phyloP scores from a whole-genome alignment of 2,113 vertebrate genomes.

The Dinomys branickii region DNA sequence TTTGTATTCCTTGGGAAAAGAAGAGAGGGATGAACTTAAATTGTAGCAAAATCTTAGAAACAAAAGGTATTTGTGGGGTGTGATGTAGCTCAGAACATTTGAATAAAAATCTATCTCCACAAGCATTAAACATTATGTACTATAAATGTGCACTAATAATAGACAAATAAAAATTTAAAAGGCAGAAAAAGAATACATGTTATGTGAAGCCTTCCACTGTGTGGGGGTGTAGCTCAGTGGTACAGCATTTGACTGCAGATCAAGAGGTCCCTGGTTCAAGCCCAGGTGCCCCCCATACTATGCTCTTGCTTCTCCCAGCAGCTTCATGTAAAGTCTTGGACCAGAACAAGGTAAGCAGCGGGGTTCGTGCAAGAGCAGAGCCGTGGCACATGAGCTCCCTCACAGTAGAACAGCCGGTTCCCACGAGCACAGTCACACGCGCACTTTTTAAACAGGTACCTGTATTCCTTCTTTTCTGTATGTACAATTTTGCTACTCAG shows the following conservation, averaged over 20 bases:
- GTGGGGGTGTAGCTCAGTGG: slow-evolving; percentile 70
- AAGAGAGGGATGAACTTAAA: background rate
- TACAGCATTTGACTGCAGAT: slow-evolving; percentile 80
- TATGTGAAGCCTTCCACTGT: rapidly evolving
- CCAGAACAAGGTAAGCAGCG: background rate
- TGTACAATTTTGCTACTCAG: background rate
- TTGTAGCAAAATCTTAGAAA: background rate
- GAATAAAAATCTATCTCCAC: background rate
- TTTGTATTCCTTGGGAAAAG: background rate
- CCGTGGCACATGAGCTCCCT: background rate
- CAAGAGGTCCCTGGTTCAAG: slow-evolving; percentile 78
- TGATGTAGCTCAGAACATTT: slow-evolving; percentile 29
- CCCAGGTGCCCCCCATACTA: slow-evolving; percentile 57
- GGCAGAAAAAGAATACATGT: background rate
- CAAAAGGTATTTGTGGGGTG: background rate
- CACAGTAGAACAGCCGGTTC: background rate
- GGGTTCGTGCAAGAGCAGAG: background rate
- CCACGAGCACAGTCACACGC: background rate
- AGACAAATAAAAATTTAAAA: background rate
- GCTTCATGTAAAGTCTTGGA: background rate
- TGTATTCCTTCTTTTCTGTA: background rate
- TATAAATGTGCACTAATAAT: background rate
- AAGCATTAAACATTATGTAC: background rate
- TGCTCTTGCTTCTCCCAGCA: background rate
- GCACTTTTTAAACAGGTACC: background rate